A percentile compares a stretch with the other conserved stretches of the same genome.
Evolutionary conservation across 2,888 invertebrate genomes (phyloP).

Genomic region (Epistrophe grossulariae): DNA sequence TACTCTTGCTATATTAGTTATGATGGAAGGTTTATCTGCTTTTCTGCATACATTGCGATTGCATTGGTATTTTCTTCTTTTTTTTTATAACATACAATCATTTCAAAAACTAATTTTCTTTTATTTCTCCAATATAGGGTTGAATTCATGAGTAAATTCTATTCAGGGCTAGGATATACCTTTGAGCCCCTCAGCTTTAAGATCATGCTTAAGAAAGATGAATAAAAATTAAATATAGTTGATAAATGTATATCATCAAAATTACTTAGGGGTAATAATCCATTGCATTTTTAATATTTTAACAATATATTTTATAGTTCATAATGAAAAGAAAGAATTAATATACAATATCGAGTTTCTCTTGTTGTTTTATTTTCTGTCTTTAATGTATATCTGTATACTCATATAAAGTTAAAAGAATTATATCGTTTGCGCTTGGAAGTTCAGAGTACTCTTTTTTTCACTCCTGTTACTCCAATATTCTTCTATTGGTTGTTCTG

Average conservation of each 20-base stretch:
- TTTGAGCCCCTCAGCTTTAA: slow-evolving; percentile 95
- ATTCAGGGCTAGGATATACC: slow-evolving; percentile 91
- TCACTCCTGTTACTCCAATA: too few species aligned
- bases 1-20: slow-evolving; percentile 96
- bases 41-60: slow-evolving; percentile 99
- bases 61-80: slow-evolving; percentile 90
- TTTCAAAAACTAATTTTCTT: slow-evolving; percentile 74
- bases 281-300: too few species aligned
- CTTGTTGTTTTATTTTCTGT: too few species aligned
- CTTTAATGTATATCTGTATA: too few species aligned
- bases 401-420: too few species aligned
- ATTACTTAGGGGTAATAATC: not conserved
- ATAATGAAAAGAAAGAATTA: too few species aligned
- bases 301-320: too few species aligned
- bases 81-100: not conserved
- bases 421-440: too few species aligned
- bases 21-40: slow-evolving; percentile 99
- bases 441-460: too few species aligned
- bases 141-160: slow-evolving; percentile 98
- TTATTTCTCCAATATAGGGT: slow-evolving; percentile 87
- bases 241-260: too few species aligned
- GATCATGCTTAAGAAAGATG: slow-evolving; percentile 86
- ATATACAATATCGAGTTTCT: too few species aligned
- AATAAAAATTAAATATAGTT: slow-evolving; percentile 78
- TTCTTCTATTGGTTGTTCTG: too few species aligned